Conservation (phyloP, 1,140 invertebrate species). For the Lycorma delicatula region DNA sequence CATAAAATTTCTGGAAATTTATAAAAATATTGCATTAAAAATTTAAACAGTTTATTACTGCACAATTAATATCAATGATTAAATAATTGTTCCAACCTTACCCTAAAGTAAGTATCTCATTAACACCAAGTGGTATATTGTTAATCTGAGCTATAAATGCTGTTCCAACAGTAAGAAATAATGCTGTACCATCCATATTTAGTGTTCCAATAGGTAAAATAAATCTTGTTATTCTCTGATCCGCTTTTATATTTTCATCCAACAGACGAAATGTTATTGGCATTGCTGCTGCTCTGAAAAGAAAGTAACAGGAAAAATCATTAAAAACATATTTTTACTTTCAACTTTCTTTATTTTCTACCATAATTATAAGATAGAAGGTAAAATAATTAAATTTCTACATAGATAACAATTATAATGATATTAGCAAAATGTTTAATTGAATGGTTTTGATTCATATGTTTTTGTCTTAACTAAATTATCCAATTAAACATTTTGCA, state of each 20-base stretch:
- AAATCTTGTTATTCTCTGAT: constrained; percentile 83
- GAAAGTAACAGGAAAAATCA: constrained; percentile 13
- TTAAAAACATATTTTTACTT: too few relatives aligned
- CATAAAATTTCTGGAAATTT: too few relatives aligned
- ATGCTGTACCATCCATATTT: constrained; percentile 91
- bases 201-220: constrained; percentile 86
- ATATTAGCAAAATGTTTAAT: too few relatives aligned
- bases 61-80: neutral
- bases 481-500: too few relatives aligned
- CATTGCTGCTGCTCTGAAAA: constrained; percentile 79
- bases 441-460: too few relatives aligned
- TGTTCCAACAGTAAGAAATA: constrained; percentile 80
- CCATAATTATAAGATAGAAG: neutral
- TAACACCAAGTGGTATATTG: constrained; percentile 63
- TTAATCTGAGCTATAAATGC: constrained; percentile 92
- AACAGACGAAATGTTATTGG: constrained; percentile 90
- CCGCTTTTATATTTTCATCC: constrained; percentile 83
- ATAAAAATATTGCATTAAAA: too few relatives aligned
- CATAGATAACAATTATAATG: neutral
- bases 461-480: too few relatives aligned
- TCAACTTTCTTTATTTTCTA: neutral
- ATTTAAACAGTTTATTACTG: too few relatives aligned
- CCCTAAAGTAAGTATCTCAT: constrained; percentile 71
- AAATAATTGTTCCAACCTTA: constrained; percentile 41
- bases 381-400: too few relatives aligned